A percentile compares a stretch with the other conserved stretches of the same genome.
Evolutionary conservation across 1,140 invertebrate genomes (phyloP).

Genomic region (Lepidurus apus): DNA sequence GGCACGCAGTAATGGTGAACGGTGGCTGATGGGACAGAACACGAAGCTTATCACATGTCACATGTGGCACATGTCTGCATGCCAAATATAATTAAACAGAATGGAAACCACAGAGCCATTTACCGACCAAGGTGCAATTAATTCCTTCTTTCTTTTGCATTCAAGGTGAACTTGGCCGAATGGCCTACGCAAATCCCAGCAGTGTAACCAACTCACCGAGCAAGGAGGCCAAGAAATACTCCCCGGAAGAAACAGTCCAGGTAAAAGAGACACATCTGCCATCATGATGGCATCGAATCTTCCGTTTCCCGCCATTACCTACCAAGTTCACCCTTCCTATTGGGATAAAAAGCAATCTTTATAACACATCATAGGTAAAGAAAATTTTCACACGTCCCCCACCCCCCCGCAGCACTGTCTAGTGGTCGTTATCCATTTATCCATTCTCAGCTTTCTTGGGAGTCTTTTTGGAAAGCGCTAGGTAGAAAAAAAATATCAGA

Average conservation of each 20-base stretch:
- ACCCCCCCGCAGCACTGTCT: too few relatives aligned
- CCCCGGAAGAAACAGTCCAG: constrained; percentile 6
- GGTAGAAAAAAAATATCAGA: too few relatives aligned
- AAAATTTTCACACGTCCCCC: too few relatives aligned
- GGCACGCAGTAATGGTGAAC: not conserved
- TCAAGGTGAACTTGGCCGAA: not conserved
- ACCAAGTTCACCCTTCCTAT: not conserved
- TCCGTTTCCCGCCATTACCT: too few relatives aligned
- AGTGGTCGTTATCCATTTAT: too few relatives aligned
- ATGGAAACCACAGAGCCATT: not conserved
- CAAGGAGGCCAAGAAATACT: constrained; percentile 10
- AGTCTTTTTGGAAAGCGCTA: too few relatives aligned
- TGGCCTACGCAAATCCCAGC: not conserved
- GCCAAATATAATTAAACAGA: not conserved
- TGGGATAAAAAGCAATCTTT: too few relatives aligned
- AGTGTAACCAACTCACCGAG: not conserved
- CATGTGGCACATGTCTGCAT: not conserved
- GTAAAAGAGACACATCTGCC: not conserved
- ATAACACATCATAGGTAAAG: too few relatives aligned
- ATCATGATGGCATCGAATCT: not conserved
- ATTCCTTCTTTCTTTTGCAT: not conserved
- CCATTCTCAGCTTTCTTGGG: too few relatives aligned
- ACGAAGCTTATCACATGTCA: not conserved
- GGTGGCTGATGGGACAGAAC: not conserved
- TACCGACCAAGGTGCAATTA: not conserved